Base-by-base conservation (phyloP, 1,140 invertebrate species). In the Sycophila sp. region DNA sequence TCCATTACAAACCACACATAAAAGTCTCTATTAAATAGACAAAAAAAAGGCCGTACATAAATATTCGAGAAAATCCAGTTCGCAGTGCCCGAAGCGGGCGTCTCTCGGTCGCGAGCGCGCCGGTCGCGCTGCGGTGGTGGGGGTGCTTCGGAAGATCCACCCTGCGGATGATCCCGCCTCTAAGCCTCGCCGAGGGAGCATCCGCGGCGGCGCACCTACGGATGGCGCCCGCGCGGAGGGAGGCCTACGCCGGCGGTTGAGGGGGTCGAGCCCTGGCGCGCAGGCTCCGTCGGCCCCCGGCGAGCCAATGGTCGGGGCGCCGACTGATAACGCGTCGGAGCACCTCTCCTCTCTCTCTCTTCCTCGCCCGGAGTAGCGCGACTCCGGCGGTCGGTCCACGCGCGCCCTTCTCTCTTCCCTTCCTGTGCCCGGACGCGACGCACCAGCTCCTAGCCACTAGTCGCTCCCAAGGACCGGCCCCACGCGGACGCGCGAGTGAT, bases 281-380 rank as follows among this genome's bases (percentile, higher is more conserved):
- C 85, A 85, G 83, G 78, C 85, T 86, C 85, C 82, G 80, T 84
- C 85, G 82, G 24, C 15, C 84, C n/a, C n/a, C n/a, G n/a, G n/a
- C n/a, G n/a, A 84, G 82, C 85, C 85, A 85, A 85, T 86, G 83
- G 83, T 78, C 81, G 83, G 81, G 82, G 78, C 83, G 82, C 83
- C 73, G 76, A 82, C 80, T 84, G 83, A 84, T 85, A 85, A 86
- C 81, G 81, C 80, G n/a, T n/a, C 80, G 80, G 76, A 81, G 76
- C 82, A 75, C 79, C 81, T 80, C 84, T 81, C 80, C 79, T 78
- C 78, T 77, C 78, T 63, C 60, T 30, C 30, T 47, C 26, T 4
- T 17, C 4, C 34, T 40, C 17, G 4, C 66, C 65, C 73, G 73
- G 72, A 77, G 77, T 74, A 76, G 78, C 72, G 75, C 72, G 72